These are phyloP conservation scores for Acanthochromis polyacanthus DNA, from an alignment of 2,113 vertebrate genomes.

Conservation along the genomic window DNA sequence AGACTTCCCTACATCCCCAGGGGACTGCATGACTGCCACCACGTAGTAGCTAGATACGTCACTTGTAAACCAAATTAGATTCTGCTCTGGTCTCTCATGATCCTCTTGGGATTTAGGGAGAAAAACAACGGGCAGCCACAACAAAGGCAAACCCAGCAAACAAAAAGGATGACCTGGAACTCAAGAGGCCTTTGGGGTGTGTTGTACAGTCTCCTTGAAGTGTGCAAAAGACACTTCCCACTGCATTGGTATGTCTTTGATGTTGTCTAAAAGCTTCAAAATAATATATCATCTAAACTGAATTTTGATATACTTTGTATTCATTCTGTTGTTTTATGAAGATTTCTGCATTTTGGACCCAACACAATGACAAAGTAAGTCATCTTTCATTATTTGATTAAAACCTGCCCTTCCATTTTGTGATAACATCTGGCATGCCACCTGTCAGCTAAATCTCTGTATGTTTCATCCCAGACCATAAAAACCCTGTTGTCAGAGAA, in stretches of 20 bases:
- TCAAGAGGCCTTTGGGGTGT: constrained; percentile 33
- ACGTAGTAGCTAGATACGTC: constrained; percentile 31
- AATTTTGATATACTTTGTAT: background rate
- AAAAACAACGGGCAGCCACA: constrained; percentile 16
- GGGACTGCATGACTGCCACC: constrained; percentile 10
- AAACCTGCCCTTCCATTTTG: constrained; percentile 24
- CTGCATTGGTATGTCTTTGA: constrained; percentile 26
- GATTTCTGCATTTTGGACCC: background rate
- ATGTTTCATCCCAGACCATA: background rate
- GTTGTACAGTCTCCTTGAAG: background rate
- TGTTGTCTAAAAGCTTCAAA: background rate
- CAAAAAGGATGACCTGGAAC: constrained; percentile 46
- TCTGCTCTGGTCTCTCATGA: constrained; percentile 26
- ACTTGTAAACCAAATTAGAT: constrained; percentile 28
- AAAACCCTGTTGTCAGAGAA: constrained; percentile 15
- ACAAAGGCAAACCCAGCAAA: constrained; percentile 59
- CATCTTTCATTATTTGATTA: constrained; percentile 26
- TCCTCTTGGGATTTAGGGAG: constrained; percentile 38
- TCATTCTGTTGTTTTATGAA: background rate
- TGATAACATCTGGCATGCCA: constrained; percentile 33
- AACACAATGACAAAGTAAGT: constrained; percentile 14
- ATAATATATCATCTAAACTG: background rate
- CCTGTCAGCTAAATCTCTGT: constrained; percentile 7
- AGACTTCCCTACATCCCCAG: background rate
- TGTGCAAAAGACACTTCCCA: constrained; percentile 8